Conservation (phyloP, 2,113 vertebrate species). For the Uria lomvia region DNA sequence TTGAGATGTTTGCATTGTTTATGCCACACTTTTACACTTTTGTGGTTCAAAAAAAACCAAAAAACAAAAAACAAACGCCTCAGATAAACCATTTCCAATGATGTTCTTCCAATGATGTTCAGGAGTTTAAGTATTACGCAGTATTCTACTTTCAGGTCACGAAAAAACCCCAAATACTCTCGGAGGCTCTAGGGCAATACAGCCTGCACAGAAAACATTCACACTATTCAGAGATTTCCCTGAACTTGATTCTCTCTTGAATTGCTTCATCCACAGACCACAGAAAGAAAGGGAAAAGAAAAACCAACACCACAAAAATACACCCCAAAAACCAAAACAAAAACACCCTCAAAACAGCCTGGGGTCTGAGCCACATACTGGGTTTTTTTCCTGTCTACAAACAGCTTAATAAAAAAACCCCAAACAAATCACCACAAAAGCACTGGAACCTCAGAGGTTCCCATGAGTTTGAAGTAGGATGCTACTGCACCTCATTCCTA, state of each 20-base stretch:
- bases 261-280: background rate
- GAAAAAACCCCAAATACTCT: background rate
- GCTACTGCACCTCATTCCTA: background rate
- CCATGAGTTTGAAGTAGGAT: background rate
- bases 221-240: background rate
- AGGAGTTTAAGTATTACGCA: background rate
- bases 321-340: background rate
- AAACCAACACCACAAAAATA: background rate
- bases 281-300: background rate
- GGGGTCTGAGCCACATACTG: background rate
- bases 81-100: background rate
- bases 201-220: background rate
- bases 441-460: background rate
- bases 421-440: background rate
- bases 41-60: background rate
- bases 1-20: background rate
- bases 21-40: background rate
- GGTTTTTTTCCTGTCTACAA: background rate
- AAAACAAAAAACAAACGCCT: background rate
- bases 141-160: background rate
- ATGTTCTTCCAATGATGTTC: no score
- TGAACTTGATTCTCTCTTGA: background rate
- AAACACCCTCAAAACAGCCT: background rate
- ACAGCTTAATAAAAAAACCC: background rate
- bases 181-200: background rate